Evolutionary conservation across 2,113 vertebrate species (phyloP), one percentile per base, ranked within the genome.

Genomic region (Crocuta crocuta): DNA sequence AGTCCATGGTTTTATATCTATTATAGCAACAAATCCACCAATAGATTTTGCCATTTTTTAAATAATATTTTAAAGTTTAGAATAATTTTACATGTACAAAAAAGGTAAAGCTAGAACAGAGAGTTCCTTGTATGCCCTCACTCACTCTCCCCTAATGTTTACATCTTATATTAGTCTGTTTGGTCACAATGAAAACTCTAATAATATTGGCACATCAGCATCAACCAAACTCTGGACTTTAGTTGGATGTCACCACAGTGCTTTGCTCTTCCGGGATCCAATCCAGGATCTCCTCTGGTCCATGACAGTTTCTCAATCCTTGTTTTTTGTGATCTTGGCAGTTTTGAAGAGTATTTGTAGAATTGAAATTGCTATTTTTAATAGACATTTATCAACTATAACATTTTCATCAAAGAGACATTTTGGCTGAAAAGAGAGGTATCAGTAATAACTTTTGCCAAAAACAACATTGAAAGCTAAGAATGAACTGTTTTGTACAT

Each of bases 321-420:
- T 88, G n/a, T 28, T 65, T 92, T 79, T 35, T 7, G 26, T 88
- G 50, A 93, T 28, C 23, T 55, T 43, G n/a, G 82, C 26, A 80
- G 88, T 28, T 53, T 90, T 87, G 16, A 63, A 50, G 15, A 74
- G 35, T 76, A 28, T 87, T 58, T 68, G 7, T 50, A 24, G 13
- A 35, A 45, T 53, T 50, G 55, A 80, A 84, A 58, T 70, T 63
- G 4, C 66, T 91, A 4, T 65, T 74, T 92, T 89, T 81, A 89
- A 71, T 76, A 76, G 24, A 94, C 79, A 55, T 91, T 21, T 39
- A 19, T 33, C 35, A 91, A 65, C 43, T 84, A 5, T 31, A 70
- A 63, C 8, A 39, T 88, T 95, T 97, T 70, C 58, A 65, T 74
- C 33, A 78, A 96, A 95, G 45, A 31, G 10, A 61, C 17, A 63